Conservation (phyloP, 30 jellyfish, hydroid and myxozoan genomes). For the Rhopilema esculentum region DNA sequence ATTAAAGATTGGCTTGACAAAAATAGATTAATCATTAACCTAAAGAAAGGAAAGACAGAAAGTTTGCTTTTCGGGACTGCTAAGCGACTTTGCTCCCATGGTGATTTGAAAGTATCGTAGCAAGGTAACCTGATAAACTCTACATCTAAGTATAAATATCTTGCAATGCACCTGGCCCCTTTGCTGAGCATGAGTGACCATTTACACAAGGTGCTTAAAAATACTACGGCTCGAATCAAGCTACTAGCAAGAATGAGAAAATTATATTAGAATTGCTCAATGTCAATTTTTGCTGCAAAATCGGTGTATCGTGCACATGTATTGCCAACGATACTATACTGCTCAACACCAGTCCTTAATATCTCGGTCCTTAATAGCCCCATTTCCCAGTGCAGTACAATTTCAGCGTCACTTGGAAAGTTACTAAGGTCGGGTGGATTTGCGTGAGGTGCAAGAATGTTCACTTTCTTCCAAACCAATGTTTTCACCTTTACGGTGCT, state of each 20-base stretch:
- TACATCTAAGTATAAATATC: constrained; percentile 29
- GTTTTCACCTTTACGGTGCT: constrained; percentile 44
- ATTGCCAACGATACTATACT: constrained; percentile 22
- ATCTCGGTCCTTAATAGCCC: no score
- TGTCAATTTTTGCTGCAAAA: constrained; percentile 37
- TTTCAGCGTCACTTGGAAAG: constrained; percentile 15
- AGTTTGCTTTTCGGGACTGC: constrained; percentile 33
- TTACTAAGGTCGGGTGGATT: constrained; percentile 20
- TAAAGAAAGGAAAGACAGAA: constrained; percentile 25
- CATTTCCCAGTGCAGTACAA: constrained; percentile 21
- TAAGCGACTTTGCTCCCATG: constrained; percentile 27
- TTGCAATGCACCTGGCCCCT: constrained; percentile 41
- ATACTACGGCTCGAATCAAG: constrained; percentile 24
- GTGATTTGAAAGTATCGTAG: constrained; percentile 20
- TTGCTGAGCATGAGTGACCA: constrained; percentile 48
- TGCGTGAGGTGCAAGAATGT: no score
- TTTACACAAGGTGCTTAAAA: constrained; percentile 21
- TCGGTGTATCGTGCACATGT: constrained; percentile 31
- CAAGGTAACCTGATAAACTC: constrained; percentile 11
- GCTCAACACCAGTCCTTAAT: constrained; percentile 30
- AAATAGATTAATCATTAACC: no score
- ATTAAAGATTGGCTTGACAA: constrained; percentile 59
- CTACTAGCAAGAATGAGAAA: constrained; percentile 37
- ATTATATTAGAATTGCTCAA: no score
- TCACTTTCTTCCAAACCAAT: constrained; percentile 18